Evolutionary conservation across 2,113 vertebrate species (phyloP).

Genomic region (Rhea pennata): DNA sequence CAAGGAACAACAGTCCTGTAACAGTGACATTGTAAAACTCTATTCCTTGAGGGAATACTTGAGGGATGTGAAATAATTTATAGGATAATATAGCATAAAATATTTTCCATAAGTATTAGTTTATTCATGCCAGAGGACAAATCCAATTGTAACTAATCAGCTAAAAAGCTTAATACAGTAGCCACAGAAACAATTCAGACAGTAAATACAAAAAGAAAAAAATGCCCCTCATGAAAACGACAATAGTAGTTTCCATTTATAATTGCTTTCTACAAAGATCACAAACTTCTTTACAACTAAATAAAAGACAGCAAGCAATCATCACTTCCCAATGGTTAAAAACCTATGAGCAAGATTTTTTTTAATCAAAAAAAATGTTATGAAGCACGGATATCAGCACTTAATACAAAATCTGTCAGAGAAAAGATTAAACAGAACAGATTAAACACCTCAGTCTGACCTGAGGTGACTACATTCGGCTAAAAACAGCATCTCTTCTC

Average conservation of each 20-base stretch:
- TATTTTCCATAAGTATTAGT: background rate
- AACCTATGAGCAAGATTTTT: background rate
- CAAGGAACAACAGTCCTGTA: background rate
- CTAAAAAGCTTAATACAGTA: background rate
- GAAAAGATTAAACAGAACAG: background rate
- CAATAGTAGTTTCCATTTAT: background rate
- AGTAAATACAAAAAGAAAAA: background rate
- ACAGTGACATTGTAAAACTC: background rate
- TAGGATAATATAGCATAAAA: background rate
- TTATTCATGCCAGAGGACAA: background rate
- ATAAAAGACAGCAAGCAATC: background rate
- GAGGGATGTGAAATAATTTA: background rate
- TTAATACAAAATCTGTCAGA: background rate
- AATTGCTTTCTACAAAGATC: background rate
- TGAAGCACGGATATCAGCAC: background rate
- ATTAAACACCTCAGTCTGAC: background rate
- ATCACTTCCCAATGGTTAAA: background rate
- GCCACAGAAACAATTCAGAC: background rate
- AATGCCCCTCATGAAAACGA: background rate
- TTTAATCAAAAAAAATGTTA: background rate
- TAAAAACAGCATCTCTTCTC: background rate
- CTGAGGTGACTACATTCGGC: background rate
- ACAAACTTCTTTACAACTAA: background rate
- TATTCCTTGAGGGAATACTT: background rate
- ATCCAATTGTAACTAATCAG: background rate